Conservation (phyloP, 2,113 vertebrate species). For the Gulo gulo region DNA sequence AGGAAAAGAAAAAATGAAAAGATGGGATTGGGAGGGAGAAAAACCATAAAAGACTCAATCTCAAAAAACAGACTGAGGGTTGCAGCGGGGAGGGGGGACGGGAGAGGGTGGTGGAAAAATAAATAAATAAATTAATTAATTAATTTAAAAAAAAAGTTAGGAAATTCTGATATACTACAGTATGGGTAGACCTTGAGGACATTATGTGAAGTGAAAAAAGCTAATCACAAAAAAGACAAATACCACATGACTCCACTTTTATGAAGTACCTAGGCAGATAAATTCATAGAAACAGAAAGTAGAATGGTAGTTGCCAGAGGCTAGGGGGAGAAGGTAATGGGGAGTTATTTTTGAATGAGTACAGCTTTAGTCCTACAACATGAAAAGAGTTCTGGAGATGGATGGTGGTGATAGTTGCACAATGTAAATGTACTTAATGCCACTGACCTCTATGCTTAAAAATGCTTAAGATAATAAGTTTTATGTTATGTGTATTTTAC, state of each 20-base stretch:
- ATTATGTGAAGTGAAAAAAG: background rate
- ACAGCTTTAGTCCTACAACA: background rate
- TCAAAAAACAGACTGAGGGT: too few species aligned
- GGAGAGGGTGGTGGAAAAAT: too few species aligned
- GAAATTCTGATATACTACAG: background rate
- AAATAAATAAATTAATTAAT: too few species aligned
- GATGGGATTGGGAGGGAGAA: too few species aligned
- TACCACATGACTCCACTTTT: background rate
- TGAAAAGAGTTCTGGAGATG: background rate
- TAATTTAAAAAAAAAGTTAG: slow-evolving; percentile 39
- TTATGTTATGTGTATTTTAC: background rate
- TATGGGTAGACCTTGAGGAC: background rate
- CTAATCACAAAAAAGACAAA: background rate
- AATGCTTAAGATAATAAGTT: background rate
- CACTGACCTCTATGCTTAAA: background rate
- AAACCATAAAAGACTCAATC: too few species aligned
- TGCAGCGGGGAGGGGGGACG: too few species aligned
- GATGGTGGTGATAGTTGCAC: background rate
- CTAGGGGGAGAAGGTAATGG: background rate
- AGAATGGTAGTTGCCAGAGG: background rate
- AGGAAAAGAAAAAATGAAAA: too few species aligned
- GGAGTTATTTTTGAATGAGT: slow-evolving; percentile 5
- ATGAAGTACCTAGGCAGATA: background rate
- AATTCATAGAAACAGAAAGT: background rate
- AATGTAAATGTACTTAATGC: background rate